Evolutionary conservation across 2,888 invertebrate genomes (phyloP), one percentile per base, ranked within the genome.

Genomic region (Diaprepes abbreviatus): DNA sequence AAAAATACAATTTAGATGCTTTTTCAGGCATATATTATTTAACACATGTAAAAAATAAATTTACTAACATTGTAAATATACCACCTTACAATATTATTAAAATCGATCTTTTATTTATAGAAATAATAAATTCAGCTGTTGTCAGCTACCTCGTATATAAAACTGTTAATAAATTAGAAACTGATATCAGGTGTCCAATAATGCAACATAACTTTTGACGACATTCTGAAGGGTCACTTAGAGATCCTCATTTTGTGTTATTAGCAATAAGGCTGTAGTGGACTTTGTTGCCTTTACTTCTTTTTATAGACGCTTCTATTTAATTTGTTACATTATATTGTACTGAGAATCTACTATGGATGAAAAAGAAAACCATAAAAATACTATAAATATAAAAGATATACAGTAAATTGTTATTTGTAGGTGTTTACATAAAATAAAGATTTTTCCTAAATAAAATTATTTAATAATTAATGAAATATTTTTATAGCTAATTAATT

Each of bases 271-370:
- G 43, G 21, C 10, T 21, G 21, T 43, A 43, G 43, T 43, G 21
- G 21, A 43, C 19, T 19, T 21, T 43, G 43, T 43, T 21, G 43
- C 21, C 19, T 2, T 43, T 21, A 43, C 19, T 19, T 43, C 43
- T 21, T 21, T 43, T 43, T 43, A 43, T 43, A 10, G 43, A 21
- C 19, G 43, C 21, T 43, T 43, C 19, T 43, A 43, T 43, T 43
- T 43, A 43, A 43, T 43, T 43, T 43, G 43, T 43, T 21, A 43
- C 43, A 43, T 43, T 43, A 43, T 43, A 43, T 43, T n/a, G 43
- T 43, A n/a, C 43, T 21, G 17, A 21, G 10, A 43, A 43, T 43
- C 19, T 19, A 43, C 43, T 43, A 17, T 21, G n/a, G n/a, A 16
- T 0, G 7, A 3, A 40, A 40, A 9, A 40, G 19, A 19, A 33